Conservation (phyloP, 2,113 vertebrate species). For the Eupsittula cactorum region DNA sequence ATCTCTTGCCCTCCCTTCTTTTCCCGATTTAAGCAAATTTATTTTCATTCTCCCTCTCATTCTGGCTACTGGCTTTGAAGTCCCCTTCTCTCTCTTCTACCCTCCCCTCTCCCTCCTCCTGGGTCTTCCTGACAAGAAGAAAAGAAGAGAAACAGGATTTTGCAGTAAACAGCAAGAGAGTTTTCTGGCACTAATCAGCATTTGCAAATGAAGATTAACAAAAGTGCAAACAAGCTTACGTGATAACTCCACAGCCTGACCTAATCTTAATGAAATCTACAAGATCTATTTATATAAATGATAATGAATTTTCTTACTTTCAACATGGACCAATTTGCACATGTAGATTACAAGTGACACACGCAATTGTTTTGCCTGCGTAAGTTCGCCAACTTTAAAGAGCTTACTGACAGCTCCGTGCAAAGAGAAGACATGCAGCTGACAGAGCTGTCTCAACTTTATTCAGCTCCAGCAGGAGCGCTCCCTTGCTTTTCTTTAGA, state of each 20-base stretch:
- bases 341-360: constrained; percentile 58
- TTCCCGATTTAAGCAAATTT: not conserved
- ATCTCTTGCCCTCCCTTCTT: not conserved
- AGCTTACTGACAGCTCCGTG: constrained; percentile 40
- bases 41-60: not conserved
- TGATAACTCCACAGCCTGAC: constrained; percentile 63
- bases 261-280: constrained; percentile 78
- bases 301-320: constrained; percentile 59
- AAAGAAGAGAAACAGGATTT: constrained; percentile 12
- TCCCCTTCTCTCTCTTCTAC: not conserved
- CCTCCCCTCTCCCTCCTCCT: not conserved
- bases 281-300: constrained; percentile 73
- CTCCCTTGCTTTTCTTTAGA: constrained; percentile 6
- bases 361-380: constrained; percentile 33
- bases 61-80: constrained; percentile 31
- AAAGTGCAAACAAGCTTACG: constrained; percentile 64
- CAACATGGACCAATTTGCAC: constrained; percentile 46
- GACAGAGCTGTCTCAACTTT: constrained; percentile 45
- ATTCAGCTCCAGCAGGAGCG: constrained; percentile 33
- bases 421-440: constrained; percentile 39
- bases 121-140: constrained; percentile 3
- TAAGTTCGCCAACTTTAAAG: constrained; percentile 57
- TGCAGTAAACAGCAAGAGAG: constrained; percentile 39
- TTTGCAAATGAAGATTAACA: constrained; percentile 75
- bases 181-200: constrained; percentile 52